Evolutionary conservation across 37 sponge, comb jelly and placozoan genomes (phyloP).

Genomic region (Dysidea cf. avara): DNA sequence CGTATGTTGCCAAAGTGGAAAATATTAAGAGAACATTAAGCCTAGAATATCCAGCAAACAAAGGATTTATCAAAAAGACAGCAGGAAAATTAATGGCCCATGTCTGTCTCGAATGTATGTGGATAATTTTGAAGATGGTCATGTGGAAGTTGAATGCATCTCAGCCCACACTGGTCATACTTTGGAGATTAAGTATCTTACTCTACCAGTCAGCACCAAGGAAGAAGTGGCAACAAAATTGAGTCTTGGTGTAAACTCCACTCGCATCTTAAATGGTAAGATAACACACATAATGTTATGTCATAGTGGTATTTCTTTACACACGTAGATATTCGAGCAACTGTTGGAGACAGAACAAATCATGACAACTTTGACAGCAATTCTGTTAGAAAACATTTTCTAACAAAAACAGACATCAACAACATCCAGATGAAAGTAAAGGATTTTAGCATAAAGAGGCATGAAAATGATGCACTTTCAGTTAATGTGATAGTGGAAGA

Average conservation of each 20-base stretch:
- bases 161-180: constrained; percentile 20
- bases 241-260: not conserved
- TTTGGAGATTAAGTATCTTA: constrained; percentile 9
- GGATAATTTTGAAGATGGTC: constrained; percentile 4
- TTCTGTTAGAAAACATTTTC: not conserved
- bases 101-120: constrained; percentile 21
- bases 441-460: constrained; percentile 4
- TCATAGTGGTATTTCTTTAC: not conserved
- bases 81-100: not conserved
- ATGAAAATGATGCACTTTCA: constrained; percentile 23
- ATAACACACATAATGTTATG: not conserved
- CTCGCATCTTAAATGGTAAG: constrained; percentile 13
- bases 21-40: not conserved
- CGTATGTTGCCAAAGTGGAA: constrained; percentile 6
- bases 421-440: constrained; percentile 13
- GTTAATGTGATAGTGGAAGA: constrained; percentile 8
- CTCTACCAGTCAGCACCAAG: constrained; percentile 23
- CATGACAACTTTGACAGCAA: not conserved
- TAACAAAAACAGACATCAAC: not conserved
- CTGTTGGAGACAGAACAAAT: constrained; percentile 12
- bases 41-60: not conserved
- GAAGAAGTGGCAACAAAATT: constrained; percentile 5
- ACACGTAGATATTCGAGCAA: constrained; percentile 15
- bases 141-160: not conserved
- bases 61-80: constrained; percentile 10